These are phyloP conservation scores for Torymus tubicola DNA, from an alignment of 2,888 invertebrate species.

Conservation along the genomic window DNA sequence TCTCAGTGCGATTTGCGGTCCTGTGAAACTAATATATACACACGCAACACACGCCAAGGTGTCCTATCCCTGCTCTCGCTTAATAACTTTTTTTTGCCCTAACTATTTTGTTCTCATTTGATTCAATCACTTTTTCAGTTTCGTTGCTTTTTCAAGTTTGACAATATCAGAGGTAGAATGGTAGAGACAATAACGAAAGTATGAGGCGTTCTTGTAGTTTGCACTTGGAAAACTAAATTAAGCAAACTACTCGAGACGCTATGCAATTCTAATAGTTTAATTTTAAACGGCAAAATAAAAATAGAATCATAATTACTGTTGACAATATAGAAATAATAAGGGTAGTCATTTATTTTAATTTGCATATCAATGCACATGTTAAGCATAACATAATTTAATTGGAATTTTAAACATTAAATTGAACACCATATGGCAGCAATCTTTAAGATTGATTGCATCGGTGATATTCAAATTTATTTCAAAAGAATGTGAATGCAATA, in stretches of 20 bases:
- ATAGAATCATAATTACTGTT: slow-evolving; percentile 25
- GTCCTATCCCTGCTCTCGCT: slow-evolving; percentile 63
- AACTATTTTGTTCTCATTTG: slow-evolving; percentile 17
- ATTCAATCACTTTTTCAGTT: slow-evolving; percentile 17
- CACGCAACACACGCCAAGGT: slow-evolving; percentile 76
- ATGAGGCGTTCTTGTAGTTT: slow-evolving; percentile 53
- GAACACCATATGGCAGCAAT: slow-evolving; percentile 34
- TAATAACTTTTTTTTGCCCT: slow-evolving; percentile 29
- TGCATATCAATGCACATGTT: slow-evolving; percentile 27
- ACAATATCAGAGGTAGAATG: slow-evolving; percentile 18
- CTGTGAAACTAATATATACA: slow-evolving; percentile 77
- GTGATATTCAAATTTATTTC: slow-evolving; percentile 36
- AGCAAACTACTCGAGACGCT: slow-evolving; percentile 51
- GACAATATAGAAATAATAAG: slow-evolving; percentile 28
- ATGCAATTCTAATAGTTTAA: slow-evolving; percentile 33
- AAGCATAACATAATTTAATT: slow-evolving; percentile 31
- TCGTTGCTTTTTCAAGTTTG: slow-evolving; percentile 46
- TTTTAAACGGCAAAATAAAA: slow-evolving; percentile 43
- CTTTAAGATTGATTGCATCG: slow-evolving; percentile 36
- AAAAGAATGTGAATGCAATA: slow-evolving; percentile 53
- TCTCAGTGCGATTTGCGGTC: slow-evolving; percentile 68
- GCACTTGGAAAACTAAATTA: slow-evolving; percentile 29
- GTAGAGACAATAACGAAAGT: slow-evolving; percentile 29
- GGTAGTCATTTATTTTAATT: slow-evolving; percentile 27
- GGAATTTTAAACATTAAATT: slow-evolving; percentile 14